phyloP scores from a whole-genome alignment of 2,113 vertebrate genomes.

The Heliornis fulica region DNA sequence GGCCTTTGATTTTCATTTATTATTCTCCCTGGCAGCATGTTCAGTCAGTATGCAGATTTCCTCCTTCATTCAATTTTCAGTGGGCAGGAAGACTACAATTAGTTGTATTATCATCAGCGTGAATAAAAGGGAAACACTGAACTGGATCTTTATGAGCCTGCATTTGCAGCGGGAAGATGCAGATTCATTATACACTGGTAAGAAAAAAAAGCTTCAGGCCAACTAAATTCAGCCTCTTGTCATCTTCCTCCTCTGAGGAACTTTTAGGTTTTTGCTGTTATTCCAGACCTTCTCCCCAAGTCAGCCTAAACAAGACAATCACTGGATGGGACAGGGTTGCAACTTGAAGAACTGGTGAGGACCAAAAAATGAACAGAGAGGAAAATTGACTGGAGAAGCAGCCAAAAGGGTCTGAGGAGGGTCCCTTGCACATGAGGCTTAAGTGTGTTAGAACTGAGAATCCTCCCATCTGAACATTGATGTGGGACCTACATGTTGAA shows the following conservation, averaged over 20 bases:
- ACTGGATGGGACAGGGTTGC: not conserved
- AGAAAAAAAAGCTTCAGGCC: not conserved
- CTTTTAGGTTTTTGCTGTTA: not conserved
- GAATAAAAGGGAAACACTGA: slow-evolving; percentile 40
- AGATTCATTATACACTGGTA: not conserved
- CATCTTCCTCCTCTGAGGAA: not conserved
- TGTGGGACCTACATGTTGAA: not conserved
- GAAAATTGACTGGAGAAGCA: not conserved
- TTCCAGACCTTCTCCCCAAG: not conserved
- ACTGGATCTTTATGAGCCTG: not conserved
- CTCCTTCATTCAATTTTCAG: slow-evolving; percentile 52
- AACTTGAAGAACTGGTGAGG: not conserved
- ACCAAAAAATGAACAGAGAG: not conserved
- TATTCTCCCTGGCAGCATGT: slow-evolving; percentile 48
- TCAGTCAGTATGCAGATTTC: slow-evolving; percentile 53
- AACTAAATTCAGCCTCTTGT: not conserved
- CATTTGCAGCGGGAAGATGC: not conserved
- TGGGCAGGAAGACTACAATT: slow-evolving; percentile 56
- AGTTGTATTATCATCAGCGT: slow-evolving; percentile 36
- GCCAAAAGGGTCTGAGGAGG: not conserved
- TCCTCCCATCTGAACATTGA: not conserved
- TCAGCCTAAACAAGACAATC: not conserved
- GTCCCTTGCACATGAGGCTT: not conserved
- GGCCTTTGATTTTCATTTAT: slow-evolving; percentile 57
- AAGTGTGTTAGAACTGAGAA: not conserved